Evolutionary conservation across 2,113 vertebrate genomes (phyloP).

Genomic region (Paramormyrops kingsleyae): DNA sequence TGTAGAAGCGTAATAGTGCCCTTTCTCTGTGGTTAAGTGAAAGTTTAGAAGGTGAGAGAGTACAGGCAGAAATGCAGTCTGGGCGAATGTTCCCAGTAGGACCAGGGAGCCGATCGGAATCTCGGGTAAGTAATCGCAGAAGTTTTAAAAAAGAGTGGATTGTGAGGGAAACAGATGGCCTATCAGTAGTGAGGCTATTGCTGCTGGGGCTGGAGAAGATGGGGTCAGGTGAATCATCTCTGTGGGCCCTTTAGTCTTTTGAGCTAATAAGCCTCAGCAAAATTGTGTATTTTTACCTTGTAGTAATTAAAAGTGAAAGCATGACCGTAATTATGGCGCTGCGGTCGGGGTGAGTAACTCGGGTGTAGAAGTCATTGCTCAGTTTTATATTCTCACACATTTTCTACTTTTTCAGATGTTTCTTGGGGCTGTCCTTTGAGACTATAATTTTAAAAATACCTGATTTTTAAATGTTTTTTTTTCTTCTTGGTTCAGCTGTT

Average conservation of each 20-base stretch:
- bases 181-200: background rate
- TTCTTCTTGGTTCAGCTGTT: slow-evolving; percentile 18
- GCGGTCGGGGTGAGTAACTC: background rate
- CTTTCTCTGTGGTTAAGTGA: background rate
- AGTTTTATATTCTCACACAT: slow-evolving; percentile 9
- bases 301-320: background rate
- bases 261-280: background rate
- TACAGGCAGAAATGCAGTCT: background rate
- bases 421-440: slow-evolving; percentile 28
- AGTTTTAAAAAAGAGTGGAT: background rate
- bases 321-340: background rate
- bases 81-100: background rate
- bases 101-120: background rate
- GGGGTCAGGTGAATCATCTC: background rate
- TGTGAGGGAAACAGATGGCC: background rate
- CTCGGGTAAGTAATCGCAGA: background rate
- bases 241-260: background rate
- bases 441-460: slow-evolving; percentile 37
- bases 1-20: background rate
- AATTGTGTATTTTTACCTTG: background rate
- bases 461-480: slow-evolving; percentile 17
- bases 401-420: background rate
- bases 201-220: background rate
- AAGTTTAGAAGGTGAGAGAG: background rate
- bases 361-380: background rate